phyloP scores from a whole-genome alignment of 1,140 invertebrate species.

The Sycobia sp. region DNA sequence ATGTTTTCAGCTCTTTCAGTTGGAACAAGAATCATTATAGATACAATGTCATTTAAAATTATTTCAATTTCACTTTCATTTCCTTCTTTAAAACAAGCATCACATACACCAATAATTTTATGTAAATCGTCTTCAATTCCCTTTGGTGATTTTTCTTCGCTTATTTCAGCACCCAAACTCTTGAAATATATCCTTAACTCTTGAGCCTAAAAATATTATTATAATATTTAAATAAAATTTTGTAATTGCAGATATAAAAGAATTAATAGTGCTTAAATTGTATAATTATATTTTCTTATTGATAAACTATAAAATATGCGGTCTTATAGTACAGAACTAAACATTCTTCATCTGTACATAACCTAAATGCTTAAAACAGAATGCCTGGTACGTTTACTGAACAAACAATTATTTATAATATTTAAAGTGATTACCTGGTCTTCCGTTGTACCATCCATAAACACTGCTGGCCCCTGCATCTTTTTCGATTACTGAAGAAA shows the following conservation, averaged over 20 bases:
- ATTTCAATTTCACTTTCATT: slow-evolving; percentile 81
- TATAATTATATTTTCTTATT: neutral
- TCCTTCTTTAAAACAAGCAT: slow-evolving; percentile 86
- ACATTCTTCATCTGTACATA: slow-evolving; percentile 7
- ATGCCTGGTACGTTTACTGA: too few relatives aligned
- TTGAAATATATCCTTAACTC: slow-evolving; percentile 90
- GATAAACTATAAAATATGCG: neutral
- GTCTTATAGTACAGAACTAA: neutral
- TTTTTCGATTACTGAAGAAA: slow-evolving; percentile 34
- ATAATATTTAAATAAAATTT: neutral
- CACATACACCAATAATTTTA: slow-evolving; percentile 93
- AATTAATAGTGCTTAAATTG: slow-evolving; percentile 1
- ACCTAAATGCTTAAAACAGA: too few relatives aligned
- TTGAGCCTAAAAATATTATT: slow-evolving; percentile 70
- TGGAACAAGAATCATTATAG: slow-evolving; percentile 87
- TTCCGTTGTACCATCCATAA: slow-evolving; percentile 79
- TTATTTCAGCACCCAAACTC: slow-evolving; percentile 88
- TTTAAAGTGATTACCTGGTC: slow-evolving; percentile 69
- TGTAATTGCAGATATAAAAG: neutral
- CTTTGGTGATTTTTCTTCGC: slow-evolving; percentile 85
- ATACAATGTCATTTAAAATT: slow-evolving; percentile 89
- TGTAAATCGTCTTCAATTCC: slow-evolving; percentile 92
- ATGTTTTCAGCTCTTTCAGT: slow-evolving; percentile 87
- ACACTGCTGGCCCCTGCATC: slow-evolving; percentile 79
- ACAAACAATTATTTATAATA: too few relatives aligned